These are phyloP conservation scores for Taenioides sp. DNA, from an alignment of 2,797 vertebrate genomes.

Conservation along the genomic window DNA sequence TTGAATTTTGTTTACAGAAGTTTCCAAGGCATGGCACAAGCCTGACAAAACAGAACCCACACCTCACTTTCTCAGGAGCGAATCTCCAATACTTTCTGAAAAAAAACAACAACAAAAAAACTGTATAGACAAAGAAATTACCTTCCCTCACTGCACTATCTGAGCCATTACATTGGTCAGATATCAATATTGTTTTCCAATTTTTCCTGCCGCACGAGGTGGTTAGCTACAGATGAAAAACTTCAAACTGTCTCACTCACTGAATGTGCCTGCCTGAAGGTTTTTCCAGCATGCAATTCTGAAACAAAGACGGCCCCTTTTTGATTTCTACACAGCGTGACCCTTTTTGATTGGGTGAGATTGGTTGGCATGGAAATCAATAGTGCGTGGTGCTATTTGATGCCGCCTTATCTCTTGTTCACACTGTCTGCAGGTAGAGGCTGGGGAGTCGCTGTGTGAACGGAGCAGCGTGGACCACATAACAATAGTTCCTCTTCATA, in stretches of 20 bases:
- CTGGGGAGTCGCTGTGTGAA: conserved; percentile 41
- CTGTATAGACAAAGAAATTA: conserved; percentile 15
- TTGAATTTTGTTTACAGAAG: conserved; percentile 27
- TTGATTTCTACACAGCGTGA: conserved; percentile 77
- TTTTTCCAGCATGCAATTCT: conserved; percentile 76
- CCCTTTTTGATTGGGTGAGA: conserved; percentile 83
- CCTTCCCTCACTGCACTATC: conserved; percentile 50
- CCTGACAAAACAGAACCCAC: conserved; percentile 40
- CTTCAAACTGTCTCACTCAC: conserved; percentile 74
- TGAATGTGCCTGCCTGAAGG: conserved; percentile 69
- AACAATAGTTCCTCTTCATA: conserved; percentile 67
- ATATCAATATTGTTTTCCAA: conserved; percentile 75
- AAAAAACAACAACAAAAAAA: conserved; percentile 13
- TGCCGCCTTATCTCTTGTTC: conserved; percentile 78
- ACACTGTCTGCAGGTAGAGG: conserved; percentile 76
- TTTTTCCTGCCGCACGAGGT: conserved; percentile 61
- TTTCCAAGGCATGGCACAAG: conserved; percentile 36
- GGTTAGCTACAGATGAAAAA: conserved; percentile 74
- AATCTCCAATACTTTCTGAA: conserved; percentile 42
- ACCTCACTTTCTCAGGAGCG: conserved; percentile 30
- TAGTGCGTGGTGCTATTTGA: conserved; percentile 74
- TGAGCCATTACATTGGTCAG: conserved; percentile 67
- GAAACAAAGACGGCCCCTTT: conserved; percentile 76
- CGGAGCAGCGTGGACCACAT: conserved; percentile 43
- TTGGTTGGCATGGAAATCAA: conserved; percentile 83